Evolutionary conservation across 2,113 vertebrate genomes (phyloP), one percentile per base, ranked within the genome.

Genomic region (Macroglossus sobrinus): DNA sequence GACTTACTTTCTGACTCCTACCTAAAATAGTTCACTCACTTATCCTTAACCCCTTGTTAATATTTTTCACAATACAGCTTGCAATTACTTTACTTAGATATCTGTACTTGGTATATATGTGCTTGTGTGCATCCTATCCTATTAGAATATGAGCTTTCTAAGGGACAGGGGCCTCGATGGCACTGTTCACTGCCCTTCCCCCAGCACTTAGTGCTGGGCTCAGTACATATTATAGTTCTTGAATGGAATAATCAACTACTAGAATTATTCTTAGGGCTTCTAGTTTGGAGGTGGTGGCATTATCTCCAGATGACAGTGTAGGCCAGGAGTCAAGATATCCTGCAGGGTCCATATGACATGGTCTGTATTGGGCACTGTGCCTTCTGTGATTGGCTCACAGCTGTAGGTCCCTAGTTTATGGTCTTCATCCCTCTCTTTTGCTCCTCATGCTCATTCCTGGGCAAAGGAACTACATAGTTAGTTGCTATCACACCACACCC

Each of bases 1-100:
- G 43, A 26, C 69, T 95, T 75, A 30, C 61, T 89, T 94, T 94
- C 84, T 64, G 38, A 92, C 45, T 72, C 69, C 57, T 87, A 35
- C 69, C n/a, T 81, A 57, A 89, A 88, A 74, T 61, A 59, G 76
- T 74, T 88, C 10, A 38, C 19, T 19, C 64, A 84, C 53, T 76
- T 95, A 74, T 50, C 92, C 33, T 84, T 93, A 81, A 64, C 33
- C 28, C 11, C 50, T 79, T 50, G 28, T 72, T 89, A 71, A 35
- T 91, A n/a, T 76, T 87, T 96, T 81, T 93, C 45, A 59, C 88
- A 47, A 24, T 28, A 66, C 66, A 89, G 6, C 45, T 78, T 82
- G 45, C 16, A 86, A 33, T 76, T 45, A 33, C 75, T 95, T 95
- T 84, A 72, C 47, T 81, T 92, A 76, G 24, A 50, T 75, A 94